Evolutionary conservation across 2,113 vertebrate genomes (phyloP).

Genomic region (Mustela lutreola): DNA sequence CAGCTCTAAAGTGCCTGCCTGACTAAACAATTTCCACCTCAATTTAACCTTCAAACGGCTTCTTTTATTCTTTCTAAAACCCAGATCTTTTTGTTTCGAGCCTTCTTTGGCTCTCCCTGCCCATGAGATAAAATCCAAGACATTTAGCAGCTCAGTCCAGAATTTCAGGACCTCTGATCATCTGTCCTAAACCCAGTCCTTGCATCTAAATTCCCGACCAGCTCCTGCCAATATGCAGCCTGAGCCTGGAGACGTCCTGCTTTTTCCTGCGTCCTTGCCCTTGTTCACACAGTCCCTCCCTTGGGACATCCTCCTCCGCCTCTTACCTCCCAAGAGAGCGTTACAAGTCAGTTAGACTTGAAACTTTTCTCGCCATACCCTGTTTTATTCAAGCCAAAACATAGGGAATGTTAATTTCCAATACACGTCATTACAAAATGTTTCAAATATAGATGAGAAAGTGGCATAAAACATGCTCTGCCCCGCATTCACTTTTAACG

Average conservation of each 20-base stretch:
- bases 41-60: neutral
- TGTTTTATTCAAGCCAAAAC: neutral
- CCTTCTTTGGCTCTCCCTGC: neutral
- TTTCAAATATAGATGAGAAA: neutral
- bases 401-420: neutral
- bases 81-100: neutral
- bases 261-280: neutral
- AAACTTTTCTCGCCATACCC: neutral
- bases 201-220: neutral
- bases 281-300: no score
- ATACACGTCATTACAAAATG: neutral
- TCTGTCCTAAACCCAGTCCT: neutral
- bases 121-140: neutral
- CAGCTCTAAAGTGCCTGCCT: neutral
- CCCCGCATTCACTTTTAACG: neutral
- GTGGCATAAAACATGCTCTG: neutral
- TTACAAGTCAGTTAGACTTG: neutral
- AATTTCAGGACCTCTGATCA: neutral
- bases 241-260: neutral
- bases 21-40: neutral
- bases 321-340: neutral
- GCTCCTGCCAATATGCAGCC: no score
- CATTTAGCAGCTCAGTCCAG: neutral
- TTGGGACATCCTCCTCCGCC: neutral
- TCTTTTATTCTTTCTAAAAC: neutral